These are phyloP conservation scores for Oplegnathus fasciatus DNA, from an alignment of 2,113 vertebrate species.

Conservation along the genomic window DNA sequence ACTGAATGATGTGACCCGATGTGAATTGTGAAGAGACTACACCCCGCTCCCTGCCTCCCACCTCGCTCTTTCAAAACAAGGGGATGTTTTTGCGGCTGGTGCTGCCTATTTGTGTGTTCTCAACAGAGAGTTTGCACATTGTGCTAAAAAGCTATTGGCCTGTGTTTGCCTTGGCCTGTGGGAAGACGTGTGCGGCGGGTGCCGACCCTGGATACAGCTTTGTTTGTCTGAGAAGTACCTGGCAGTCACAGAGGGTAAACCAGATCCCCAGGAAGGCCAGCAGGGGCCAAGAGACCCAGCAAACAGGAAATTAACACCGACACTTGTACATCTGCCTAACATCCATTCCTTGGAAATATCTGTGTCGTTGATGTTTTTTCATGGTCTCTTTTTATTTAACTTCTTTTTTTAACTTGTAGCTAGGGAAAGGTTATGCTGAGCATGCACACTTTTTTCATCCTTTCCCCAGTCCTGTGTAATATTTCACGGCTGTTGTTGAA, in stretches of 20 bases:
- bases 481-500: background rate
- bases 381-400: constrained; percentile 25
- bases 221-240: constrained; percentile 72
- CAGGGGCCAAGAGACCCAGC: constrained; percentile 40
- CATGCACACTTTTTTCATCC: background rate
- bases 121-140: constrained; percentile 51
- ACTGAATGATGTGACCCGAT: constrained; percentile 3
- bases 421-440: background rate
- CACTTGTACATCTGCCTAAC: constrained; percentile 65
- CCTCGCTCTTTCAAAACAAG: constrained; percentile 51
- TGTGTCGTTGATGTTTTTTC: constrained; percentile 31
- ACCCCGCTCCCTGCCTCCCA: constrained; percentile 29
- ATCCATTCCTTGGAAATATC: constrained; percentile 55
- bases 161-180: constrained; percentile 69
- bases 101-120: constrained; percentile 51
- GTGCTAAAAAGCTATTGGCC: constrained; percentile 40
- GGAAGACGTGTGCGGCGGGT: constrained; percentile 31
- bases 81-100: constrained; percentile 35
- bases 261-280: constrained; percentile 49
- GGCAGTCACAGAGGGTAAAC: constrained; percentile 55
- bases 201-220: constrained; percentile 45
- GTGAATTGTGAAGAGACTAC: constrained; percentile 32
- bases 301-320: constrained; percentile 72
- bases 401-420: background rate
- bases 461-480: constrained; percentile 12